Evolutionary conservation across 2,797 vertebrate species (phyloP), one percentile per base, ranked within the genome.

Genomic region (Centropyge bicolor): DNA sequence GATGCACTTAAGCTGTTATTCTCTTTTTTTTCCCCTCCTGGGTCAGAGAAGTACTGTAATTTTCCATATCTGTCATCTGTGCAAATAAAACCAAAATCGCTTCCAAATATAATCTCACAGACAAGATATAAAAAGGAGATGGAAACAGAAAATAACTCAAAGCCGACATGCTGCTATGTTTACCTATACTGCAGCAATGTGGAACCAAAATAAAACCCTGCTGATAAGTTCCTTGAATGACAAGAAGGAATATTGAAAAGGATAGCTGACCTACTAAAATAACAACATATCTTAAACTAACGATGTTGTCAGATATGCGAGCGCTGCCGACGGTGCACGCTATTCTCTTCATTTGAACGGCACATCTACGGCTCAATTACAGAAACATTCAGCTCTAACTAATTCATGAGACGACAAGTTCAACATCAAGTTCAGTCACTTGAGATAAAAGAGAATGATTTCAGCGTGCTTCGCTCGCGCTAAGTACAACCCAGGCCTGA

Each of bases 21-120:
- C 61, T 76, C 43, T 62, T 72, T 78, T 49, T 70, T n/a, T 48
- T n/a, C n/a, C 22, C 40, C 31, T n/a, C 38, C 13, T 3, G 0
- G 41, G 48, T 66, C 64, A 71, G 72, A 74, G 24, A 70, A 80
- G 63, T 46, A 64, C 76, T 69, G 55, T 79, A 27, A 78, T 89
- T 84, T 90, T 87, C 76, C 55, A 74, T 75, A 87, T 85, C 74
- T 86, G 84, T 88, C 85, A 83, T 88, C 80, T 82, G 80, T 75
- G 82, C 74, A 84, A 85, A 84, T 84, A 59, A 81, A 84, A n/a
- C 74, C 64, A 77, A 40, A 85, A 86, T 76, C 19, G 3, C 70
- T 72, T 89, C 81, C 76, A 88, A 91, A 88, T 87, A 88, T 81
- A 84, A 81, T 70, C 71, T 63, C 71, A 45, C 12, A 16, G 60